phyloP scores from a whole-genome alignment of 35 echinoderm and acorn worm genomes.

The Diadema setosum region DNA sequence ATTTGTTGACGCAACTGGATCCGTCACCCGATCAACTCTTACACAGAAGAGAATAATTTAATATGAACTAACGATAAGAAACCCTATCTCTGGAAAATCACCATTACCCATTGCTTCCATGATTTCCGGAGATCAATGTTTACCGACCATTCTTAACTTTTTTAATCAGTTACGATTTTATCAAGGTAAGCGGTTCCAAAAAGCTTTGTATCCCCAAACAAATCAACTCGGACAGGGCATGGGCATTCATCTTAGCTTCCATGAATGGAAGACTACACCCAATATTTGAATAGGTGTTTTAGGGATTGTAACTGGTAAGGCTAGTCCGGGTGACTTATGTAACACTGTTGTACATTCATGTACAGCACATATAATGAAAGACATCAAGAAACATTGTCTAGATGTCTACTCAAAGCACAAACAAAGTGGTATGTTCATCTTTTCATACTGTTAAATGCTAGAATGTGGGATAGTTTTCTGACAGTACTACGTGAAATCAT shows the following conservation, averaged over 20 bases:
- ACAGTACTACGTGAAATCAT: not conserved
- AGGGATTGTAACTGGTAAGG: not conserved
- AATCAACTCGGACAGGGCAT: not conserved
- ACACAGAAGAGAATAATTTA: not conserved
- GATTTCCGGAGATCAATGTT: not conserved
- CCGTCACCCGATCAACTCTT: not conserved
- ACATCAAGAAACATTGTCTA: not conserved
- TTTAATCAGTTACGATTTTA: not conserved
- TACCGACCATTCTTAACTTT: not conserved
- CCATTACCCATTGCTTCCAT: not conserved
- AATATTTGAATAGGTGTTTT: not conserved
- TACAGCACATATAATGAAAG: not conserved
- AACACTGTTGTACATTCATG: not conserved
- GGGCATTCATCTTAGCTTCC: not conserved
- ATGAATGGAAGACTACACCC: not conserved
- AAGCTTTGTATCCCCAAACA: not conserved
- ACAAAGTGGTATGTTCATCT: not conserved
- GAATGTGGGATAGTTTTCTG: not conserved
- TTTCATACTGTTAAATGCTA: not conserved
- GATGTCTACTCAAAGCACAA: not conserved
- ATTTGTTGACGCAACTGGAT: not conserved
- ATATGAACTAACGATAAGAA: not conserved
- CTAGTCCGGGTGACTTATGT: not conserved
- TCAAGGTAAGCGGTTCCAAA: not conserved
- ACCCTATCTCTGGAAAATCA: not conserved